Evolutionary conservation across 2,888 invertebrate genomes (phyloP).

Genomic region (Ischnus inquisitorius): DNA sequence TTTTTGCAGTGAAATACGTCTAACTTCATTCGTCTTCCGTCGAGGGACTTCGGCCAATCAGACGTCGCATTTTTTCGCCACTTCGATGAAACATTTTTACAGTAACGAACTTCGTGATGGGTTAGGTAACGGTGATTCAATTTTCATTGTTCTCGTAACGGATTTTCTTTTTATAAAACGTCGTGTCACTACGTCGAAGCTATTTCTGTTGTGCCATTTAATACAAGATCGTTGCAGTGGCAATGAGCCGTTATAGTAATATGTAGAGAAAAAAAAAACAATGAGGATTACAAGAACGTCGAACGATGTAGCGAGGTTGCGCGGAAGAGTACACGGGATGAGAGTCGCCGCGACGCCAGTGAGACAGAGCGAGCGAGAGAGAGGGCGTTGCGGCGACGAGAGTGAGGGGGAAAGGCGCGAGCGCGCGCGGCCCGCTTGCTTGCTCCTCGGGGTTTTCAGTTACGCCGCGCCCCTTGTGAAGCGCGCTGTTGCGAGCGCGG

Average conservation of each 20-base stretch:
- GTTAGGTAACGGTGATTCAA: no score
- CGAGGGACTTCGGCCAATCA: no score
- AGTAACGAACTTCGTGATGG: no score
- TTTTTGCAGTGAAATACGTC: not conserved
- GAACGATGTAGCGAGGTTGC: conserved; percentile 40
- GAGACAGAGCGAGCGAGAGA: conserved; percentile 48
- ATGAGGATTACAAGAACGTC: conserved; percentile 22
- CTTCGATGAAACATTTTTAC: no score
- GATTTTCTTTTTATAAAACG: no score
- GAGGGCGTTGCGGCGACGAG: conserved; percentile 61
- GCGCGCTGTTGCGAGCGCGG: conserved; percentile 80
- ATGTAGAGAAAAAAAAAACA: not conserved
- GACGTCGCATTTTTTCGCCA: no score
- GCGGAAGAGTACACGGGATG: conserved; percentile 33
- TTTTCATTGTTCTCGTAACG: no score
- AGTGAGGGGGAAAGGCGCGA: conserved; percentile 62
- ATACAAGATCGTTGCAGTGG: not conserved
- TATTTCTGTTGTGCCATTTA: not conserved
- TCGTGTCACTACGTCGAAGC: no score
- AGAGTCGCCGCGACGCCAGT: conserved; percentile 40
- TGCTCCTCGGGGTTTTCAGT: conserved; percentile 80
- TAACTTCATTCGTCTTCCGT: no score
- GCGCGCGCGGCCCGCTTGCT: conserved; percentile 73
- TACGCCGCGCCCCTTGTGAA: conserved; percentile 85
- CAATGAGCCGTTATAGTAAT: not conserved